A percentile compares a stretch with the other conserved stretches of the same genome.
These are phyloP conservation scores for Falcaria lacertinaria DNA, from an alignment of 2,888 invertebrate species.

Conservation along the genomic window DNA sequence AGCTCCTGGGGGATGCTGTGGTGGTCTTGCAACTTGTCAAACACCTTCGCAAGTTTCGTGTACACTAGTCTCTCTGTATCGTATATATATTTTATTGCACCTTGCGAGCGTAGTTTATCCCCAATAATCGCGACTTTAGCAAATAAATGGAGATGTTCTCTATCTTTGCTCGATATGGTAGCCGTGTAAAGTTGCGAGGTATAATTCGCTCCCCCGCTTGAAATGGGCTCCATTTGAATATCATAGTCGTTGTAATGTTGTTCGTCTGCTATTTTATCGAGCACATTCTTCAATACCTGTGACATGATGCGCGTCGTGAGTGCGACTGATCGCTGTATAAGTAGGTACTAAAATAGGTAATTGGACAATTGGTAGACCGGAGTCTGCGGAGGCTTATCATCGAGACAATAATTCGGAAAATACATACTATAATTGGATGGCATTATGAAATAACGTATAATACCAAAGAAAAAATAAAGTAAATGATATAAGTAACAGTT, in stretches of 20 bases:
- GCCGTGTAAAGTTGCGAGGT: conserved; percentile 28
- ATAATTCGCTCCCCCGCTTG: conserved; percentile 44
- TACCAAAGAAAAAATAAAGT: too few relatives aligned
- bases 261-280: conserved; percentile 32
- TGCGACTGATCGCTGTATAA: conserved; percentile 7
- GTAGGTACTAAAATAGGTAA: too few relatives aligned
- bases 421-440: too few relatives aligned
- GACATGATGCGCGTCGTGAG: conserved; percentile 21
- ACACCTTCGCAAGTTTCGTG: conserved; percentile 31
- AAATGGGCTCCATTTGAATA: conserved; percentile 27
- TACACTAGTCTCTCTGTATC: conserved; percentile 42
- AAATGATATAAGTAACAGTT: too few relatives aligned
- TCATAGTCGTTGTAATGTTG: conserved; percentile 25
- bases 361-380: too few relatives aligned
- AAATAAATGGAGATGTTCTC: conserved; percentile 33
- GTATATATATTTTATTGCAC: conserved; percentile 29
- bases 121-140: conserved; percentile 45
- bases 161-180: conserved; percentile 14
- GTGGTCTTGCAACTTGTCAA: conserved; percentile 34
- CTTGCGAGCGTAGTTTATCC: conserved; percentile 29
- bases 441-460: too few relatives aligned
- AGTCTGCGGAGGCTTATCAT: too few relatives aligned
- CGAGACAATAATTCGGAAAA: too few relatives aligned
- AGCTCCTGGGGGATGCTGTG: conserved; percentile 28
- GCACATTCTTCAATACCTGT: conserved; percentile 22